Percentiles rank a stretch among this genome's conserved stretches.
Evolutionary conservation across 2,888 invertebrate genomes (phyloP).

Genomic region (Diloba caeruleocephala): DNA sequence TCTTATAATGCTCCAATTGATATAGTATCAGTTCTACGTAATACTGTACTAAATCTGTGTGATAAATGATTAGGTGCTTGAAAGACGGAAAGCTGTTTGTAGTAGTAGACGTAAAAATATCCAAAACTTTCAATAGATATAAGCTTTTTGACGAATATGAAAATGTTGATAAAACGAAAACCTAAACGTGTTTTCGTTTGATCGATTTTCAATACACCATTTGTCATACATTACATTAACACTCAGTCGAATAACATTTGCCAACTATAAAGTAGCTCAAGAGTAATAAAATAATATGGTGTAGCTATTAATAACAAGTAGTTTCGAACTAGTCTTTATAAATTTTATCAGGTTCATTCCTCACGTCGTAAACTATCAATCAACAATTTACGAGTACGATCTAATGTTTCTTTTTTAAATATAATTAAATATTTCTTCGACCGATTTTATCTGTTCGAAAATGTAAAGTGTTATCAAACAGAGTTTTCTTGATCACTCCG

Average conservation of each 20-base stretch:
- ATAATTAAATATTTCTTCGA: conserved; percentile 9
- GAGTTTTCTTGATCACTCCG: conserved; percentile 42
- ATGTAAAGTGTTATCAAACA: conserved; percentile 36
- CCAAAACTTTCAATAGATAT: conserved; percentile 2
- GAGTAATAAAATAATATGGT: conserved; percentile 52
- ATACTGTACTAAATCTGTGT: conserved; percentile 25
- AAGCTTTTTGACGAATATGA: not conserved
- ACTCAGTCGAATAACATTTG: conserved; percentile 50
- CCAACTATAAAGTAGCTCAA: conserved; percentile 47
- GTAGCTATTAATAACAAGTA: conserved; percentile 50
- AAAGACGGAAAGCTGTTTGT: conserved; percentile 3
- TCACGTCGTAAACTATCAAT: conserved; percentile 42
- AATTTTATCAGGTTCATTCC: conserved; percentile 47
- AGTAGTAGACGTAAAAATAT: conserved; percentile 8
- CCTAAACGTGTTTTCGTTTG: conserved; percentile 10
- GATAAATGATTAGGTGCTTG: conserved; percentile 12
- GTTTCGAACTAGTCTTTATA: conserved; percentile 50
- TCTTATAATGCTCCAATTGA: conserved; percentile 4
- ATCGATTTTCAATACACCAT: conserved; percentile 44
- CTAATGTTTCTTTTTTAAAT: conserved; percentile 18
- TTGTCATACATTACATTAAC: conserved; percentile 52
- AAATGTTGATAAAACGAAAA: conserved; percentile 24
- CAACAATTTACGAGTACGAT: conserved; percentile 34
- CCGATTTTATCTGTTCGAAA: conserved; percentile 8
- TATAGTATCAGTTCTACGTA: conserved; percentile 9